Base-by-base conservation (phyloP, 2,113 vertebrate genomes). In the Rhea pennata region DNA sequence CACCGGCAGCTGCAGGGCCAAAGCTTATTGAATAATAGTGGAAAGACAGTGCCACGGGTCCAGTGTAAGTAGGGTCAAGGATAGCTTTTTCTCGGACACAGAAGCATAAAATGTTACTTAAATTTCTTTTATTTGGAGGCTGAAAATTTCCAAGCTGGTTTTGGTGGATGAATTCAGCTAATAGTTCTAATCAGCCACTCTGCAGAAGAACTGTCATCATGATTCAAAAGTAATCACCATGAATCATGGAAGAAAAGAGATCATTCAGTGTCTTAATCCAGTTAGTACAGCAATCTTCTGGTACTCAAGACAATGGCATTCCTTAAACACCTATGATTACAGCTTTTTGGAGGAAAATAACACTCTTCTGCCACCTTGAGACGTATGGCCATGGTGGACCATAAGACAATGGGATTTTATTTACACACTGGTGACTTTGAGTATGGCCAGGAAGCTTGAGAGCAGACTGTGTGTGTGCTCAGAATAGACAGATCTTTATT, bases 21-120 rank as follows among this genome's bases (percentile, higher is more conserved):
- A 76, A 62, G 24, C 0, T 0, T 72, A 20, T 10, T 42, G 42
- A 72, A 62, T 42, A 54, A 21, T 0, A 58, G 40, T 8, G 15
- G 15, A 39, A 87, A 56, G 5, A 58, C 14, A 39, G 33, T 42
- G 21, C 6, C 33, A 9, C 78, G 31, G n/a, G 12, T 72, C 23
- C 12, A 42, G 24, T 39, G 5, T 50, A 77, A 77, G 13, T 20
- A 70, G 42, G 42, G 13, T 12, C 23, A 70, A 40, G 42, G 9
- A 22, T 69, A 65, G 36, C 5, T 58, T 78, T 69, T 79, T 70
- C 59, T 83, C 58, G 19, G 23, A 64, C 9, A 31, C 4, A 62
- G 36, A 78, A 12, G 20, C 10, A 48, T 58, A 69, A 77, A 59
- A 42, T 5, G 1, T 74, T 65, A 53, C 61, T 83, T 82, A 87